Conservation (phyloP, 1,140 invertebrate genomes). For the Arctopsyche grandis region DNA sequence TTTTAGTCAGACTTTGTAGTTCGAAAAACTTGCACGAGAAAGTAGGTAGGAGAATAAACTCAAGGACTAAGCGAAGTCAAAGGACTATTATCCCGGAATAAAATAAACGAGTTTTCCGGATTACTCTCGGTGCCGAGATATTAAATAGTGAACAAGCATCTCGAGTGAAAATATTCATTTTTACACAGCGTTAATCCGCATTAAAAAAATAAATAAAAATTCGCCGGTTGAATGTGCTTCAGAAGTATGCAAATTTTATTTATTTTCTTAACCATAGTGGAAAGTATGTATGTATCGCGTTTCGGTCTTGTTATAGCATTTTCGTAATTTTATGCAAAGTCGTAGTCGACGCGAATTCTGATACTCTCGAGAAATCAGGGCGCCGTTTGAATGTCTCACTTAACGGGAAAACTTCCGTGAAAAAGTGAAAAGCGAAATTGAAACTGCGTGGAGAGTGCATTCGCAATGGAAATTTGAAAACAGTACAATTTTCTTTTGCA, state of each 20-base stretch:
- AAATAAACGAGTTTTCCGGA: constrained; percentile 30
- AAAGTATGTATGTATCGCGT: neutral
- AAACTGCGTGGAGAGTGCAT: constrained; percentile 2
- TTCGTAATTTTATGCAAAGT: constrained; percentile 34
- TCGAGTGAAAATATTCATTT: neutral
- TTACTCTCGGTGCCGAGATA: constrained; percentile 9
- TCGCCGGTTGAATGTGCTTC: too few relatives aligned
- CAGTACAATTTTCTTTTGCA: constrained; percentile 1
- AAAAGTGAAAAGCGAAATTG: neutral
- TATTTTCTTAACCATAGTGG: too few relatives aligned
- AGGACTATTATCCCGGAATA: constrained; percentile 34
- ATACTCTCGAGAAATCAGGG: constrained; percentile 32
- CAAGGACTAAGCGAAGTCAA: constrained; percentile 26
- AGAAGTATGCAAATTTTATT: too few relatives aligned
- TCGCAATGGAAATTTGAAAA: neutral
- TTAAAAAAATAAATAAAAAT: neutral
- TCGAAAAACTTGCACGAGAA: neutral
- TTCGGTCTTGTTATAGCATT: constrained; percentile 19
- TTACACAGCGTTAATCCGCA: neutral
- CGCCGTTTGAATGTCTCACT: constrained; percentile 1
- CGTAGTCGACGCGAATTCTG: constrained; percentile 18
- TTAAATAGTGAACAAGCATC: too few relatives aligned
- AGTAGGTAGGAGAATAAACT: constrained; percentile 10
- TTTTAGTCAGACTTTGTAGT: neutral
- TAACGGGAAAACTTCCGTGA: neutral